Evolutionary conservation across 2,113 vertebrate genomes (phyloP).

Genomic region (Geococcyx californianus): DNA sequence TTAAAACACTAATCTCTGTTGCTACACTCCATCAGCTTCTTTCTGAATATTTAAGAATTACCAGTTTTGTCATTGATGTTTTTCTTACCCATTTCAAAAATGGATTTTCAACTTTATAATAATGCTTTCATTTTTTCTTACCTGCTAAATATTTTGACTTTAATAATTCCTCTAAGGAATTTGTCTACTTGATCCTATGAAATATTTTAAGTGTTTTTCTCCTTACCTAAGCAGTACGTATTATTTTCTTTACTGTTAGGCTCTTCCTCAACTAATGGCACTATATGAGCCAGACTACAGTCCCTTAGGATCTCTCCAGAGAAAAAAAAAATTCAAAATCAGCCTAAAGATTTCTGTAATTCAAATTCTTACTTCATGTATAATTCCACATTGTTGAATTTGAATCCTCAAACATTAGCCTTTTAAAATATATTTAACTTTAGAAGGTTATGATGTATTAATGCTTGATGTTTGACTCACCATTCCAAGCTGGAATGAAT

Average conservation of each 20-base stretch:
- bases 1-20: neutral
- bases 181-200: neutral
- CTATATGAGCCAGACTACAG: neutral
- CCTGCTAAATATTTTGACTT: neutral
- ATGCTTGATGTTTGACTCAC: neutral
- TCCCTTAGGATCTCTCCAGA: neutral
- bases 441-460: neutral
- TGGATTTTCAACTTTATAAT: neutral
- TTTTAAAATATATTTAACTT: neutral
- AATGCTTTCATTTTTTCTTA: neutral
- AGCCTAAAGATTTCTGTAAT: neutral
- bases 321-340: neutral
- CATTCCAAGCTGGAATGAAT: neutral
- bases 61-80: neutral
- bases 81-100: neutral
- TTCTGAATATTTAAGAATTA: neutral
- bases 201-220: neutral
- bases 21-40: neutral
- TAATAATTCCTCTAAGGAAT: neutral
- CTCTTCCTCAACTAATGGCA: neutral
- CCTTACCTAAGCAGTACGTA: neutral
- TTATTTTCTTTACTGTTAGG: neutral
- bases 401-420: neutral
- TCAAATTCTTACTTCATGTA: neutral
- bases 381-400: neutral